These are phyloP conservation scores for Lipophrys pholis DNA, from an alignment of 2,113 vertebrate genomes.

Conservation along the genomic window DNA sequence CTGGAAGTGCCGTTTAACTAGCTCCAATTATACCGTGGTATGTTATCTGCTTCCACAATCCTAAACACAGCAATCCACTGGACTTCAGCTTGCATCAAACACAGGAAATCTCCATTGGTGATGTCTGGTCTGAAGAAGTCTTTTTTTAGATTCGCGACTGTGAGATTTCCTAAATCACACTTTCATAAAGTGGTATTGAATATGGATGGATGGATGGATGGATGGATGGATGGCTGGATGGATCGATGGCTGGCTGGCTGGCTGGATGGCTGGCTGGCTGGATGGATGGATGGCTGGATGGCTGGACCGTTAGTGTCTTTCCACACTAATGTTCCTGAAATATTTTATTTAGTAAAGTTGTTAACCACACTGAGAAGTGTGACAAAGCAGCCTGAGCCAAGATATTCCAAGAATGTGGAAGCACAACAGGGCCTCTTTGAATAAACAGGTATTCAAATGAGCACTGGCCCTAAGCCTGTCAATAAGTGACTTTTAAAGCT, in stretches of 20 bases:
- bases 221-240: too few species aligned
- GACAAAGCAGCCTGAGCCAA: conserved; percentile 43
- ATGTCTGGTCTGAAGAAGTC: neutral
- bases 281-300: too few species aligned
- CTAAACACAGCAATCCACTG: neutral
- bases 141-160: neutral
- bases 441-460: conserved; percentile 69
- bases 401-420: conserved; percentile 59
- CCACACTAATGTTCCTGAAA: conserved; percentile 9
- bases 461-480: conserved; percentile 35
- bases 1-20: neutral
- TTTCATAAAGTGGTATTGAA: too few species aligned
- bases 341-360: conserved; percentile 36
- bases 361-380: conserved; percentile 33
- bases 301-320: too few species aligned
- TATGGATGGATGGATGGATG: too few species aligned
- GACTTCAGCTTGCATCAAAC: conserved; percentile 1
- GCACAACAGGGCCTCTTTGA: conserved; percentile 48
- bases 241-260: too few species aligned
- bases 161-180: neutral
- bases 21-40: neutral
- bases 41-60: neutral
- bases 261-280: too few species aligned
- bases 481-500: conserved; percentile 65
- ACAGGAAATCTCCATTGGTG: neutral